Evolutionary conservation across 2,113 vertebrate species (phyloP).

Genomic region (Myiozetetes cayanensis): DNA sequence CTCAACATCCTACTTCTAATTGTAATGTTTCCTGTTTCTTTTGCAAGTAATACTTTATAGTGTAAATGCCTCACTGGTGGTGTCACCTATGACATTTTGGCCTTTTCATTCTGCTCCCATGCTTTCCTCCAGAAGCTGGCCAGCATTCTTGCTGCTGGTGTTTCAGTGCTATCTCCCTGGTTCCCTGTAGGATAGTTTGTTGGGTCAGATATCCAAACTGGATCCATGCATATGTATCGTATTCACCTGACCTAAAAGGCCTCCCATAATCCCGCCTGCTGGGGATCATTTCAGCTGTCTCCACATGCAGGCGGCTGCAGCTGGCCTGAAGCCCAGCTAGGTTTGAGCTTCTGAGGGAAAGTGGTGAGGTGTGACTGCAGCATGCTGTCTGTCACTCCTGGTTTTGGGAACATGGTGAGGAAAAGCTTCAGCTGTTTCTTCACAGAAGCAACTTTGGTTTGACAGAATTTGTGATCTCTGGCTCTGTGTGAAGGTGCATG

Average conservation of each 20-base stretch:
- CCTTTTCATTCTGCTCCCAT: constrained; percentile 5
- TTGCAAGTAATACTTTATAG: background rate
- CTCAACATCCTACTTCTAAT: background rate
- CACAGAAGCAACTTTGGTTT: background rate
- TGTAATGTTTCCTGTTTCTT: constrained; percentile 30
- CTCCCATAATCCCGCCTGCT: background rate
- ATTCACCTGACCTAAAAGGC: constrained; percentile 34
- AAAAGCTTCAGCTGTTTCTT: background rate
- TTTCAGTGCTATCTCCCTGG: background rate
- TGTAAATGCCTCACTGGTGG: background rate
- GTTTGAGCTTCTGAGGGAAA: background rate
- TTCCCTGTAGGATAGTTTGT: background rate
- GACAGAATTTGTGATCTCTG: background rate
- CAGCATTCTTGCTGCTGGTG: background rate
- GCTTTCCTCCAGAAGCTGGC: background rate
- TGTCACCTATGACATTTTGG: constrained; percentile 23
- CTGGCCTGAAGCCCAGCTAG: background rate
- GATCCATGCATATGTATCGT: background rate
- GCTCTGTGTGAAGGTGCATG: background rate
- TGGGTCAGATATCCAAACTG: constrained; percentile 30
- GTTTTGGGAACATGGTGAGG: background rate
- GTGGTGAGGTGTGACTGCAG: background rate
- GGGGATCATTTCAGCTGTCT: constrained; percentile 15
- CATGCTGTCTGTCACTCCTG: background rate
- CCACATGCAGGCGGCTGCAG: background rate